Evolutionary conservation across 2,888 invertebrate species (phyloP), one percentile per base, ranked within the genome.

Genomic region (Drosophila nigricruria): DNA sequence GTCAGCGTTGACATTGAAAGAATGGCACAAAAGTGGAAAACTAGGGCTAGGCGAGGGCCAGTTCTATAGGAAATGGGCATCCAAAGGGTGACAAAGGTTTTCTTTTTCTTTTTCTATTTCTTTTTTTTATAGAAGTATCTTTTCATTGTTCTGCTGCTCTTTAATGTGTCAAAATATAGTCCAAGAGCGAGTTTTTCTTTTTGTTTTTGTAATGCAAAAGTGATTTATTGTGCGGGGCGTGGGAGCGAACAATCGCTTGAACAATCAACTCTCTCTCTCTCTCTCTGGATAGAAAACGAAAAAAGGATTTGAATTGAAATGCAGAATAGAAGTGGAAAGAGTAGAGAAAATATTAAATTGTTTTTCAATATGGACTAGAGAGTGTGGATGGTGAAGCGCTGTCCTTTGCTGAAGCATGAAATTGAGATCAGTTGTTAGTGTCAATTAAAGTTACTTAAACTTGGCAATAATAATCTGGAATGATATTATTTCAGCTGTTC

Each of bases 101-200:
- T 9, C 25, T 25, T 23, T 2, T n/a, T 14, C 14, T n/a, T 5
- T 5, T 23, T 23, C 23, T 3, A 16, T 5, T 6, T 18, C 1
- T 1, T 20, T 52, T 34, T n/a, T 34, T 52, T 52, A 34, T 34
- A 49, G 14, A 38, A 38, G 18, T 34, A 16, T 30, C 49, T 36
- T 20, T 20, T 18, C 58, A 67, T 89, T 86, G 89, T 86, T 73
- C 69, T 52, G 43, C 9, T 73, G 88, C 86, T 63, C 88, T 88
- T 85, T 73, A 89, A 87, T 79, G 83, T 87, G 87, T 87, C 87
- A 87, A 87, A 82, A 87, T 87, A 90, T 83, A 86, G 89, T 82
- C 68, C 73, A 81, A 78, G 63, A 57, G 67, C 43, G 56, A 70
- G 56, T 57, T 54, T 67, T 64, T 56, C 73, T 77, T 53, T 36